phyloP scores from a whole-genome alignment of 2,888 invertebrate genomes.

The Eucera pruinosa region DNA sequence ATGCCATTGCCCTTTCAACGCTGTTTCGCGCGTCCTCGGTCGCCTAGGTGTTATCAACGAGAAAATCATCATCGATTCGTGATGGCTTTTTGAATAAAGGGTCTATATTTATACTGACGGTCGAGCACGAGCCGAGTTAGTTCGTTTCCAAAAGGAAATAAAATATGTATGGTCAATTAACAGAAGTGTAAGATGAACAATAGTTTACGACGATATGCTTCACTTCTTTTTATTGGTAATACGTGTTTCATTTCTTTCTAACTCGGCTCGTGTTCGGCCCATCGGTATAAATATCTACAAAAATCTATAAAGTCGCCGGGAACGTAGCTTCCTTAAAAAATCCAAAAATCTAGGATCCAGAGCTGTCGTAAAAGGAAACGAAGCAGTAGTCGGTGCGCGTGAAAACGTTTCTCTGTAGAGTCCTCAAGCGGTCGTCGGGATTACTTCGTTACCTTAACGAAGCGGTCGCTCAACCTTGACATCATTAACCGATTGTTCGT shows the following conservation, averaged over 20 bases:
- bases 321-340: too few relatives aligned
- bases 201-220: too few relatives aligned
- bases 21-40: background rate
- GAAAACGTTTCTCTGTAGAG: constrained; percentile 23
- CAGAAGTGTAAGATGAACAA: too few relatives aligned
- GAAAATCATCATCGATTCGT: constrained; percentile 18
- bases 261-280: too few relatives aligned
- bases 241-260: too few relatives aligned
- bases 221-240: too few relatives aligned
- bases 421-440: constrained; percentile 39
- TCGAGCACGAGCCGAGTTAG: too few relatives aligned
- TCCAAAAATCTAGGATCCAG: constrained; percentile 7
- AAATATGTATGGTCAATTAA: too few relatives aligned
- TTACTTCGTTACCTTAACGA: constrained; percentile 73
- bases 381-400: constrained; percentile 33
- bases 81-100: background rate
- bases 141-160: too few relatives aligned
- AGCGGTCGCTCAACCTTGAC: constrained; percentile 70
- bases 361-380: constrained; percentile 2
- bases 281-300: too few relatives aligned
- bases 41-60: background rate
- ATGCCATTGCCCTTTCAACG: constrained; percentile 1
- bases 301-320: too few relatives aligned
- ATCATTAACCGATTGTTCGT: constrained; percentile 74
- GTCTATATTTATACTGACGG: too few relatives aligned